Evolutionary conservation across 1,140 invertebrate genomes (phyloP).

Genomic region (Sweltsa coloradensis): DNA sequence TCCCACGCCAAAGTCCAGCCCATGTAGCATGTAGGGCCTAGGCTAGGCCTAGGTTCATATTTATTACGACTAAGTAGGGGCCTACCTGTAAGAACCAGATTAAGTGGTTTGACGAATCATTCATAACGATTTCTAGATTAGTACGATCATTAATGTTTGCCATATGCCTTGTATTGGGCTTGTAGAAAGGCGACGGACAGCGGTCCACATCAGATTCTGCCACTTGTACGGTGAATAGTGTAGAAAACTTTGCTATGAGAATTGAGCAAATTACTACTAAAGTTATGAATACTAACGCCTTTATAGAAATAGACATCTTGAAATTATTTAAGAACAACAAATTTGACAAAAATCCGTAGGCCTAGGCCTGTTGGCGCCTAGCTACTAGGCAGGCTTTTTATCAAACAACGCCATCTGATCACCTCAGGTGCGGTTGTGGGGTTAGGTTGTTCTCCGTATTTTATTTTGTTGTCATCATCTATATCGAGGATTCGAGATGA

Average conservation of each 20-base stretch:
- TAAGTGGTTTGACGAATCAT: slow-evolving; percentile 1
- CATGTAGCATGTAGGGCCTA: neutral
- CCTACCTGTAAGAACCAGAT: slow-evolving; percentile 11
- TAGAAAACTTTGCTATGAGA: slow-evolving; percentile 7
- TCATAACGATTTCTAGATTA: neutral
- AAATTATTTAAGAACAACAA: too few species aligned
- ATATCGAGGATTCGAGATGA: too few species aligned
- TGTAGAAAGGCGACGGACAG: too few species aligned
- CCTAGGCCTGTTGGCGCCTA: too few species aligned
- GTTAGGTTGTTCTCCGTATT: too few species aligned
- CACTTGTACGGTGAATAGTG: neutral
- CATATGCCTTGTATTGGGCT: neutral
- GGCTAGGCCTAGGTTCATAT: neutral
- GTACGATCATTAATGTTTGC: neutral
- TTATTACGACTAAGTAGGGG: neutral
- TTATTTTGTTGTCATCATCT: too few species aligned
- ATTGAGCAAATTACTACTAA: slow-evolving; percentile 7
- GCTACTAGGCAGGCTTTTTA: too few species aligned
- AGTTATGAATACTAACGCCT: slow-evolving; percentile 1
- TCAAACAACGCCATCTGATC: too few species aligned
- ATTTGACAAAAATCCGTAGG: too few species aligned
- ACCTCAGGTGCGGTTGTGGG: too few species aligned
- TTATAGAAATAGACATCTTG: slow-evolving; percentile 10
- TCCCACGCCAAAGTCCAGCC: neutral
- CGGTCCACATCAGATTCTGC: neutral